A percentile compares a stretch with the other conserved stretches of the same genome.
These are phyloP conservation scores for Isurus oxyrinchus DNA, from an alignment of 2,113 vertebrate species.

Conservation along the genomic window DNA sequence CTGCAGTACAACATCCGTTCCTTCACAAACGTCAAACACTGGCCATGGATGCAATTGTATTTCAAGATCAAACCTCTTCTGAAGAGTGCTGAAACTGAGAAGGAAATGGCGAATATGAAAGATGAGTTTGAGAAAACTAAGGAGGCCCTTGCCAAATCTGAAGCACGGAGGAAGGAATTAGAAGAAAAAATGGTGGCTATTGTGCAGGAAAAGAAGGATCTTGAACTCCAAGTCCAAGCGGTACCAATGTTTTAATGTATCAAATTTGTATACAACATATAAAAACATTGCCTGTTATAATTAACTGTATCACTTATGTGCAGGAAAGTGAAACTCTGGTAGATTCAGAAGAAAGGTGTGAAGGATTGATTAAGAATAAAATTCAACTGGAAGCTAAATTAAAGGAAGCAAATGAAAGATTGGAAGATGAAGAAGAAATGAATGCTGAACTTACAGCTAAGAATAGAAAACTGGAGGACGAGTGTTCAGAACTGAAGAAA, in stretches of 20 bases:
- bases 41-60: constrained; percentile 67
- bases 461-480: constrained; percentile 72
- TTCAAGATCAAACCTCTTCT: constrained; percentile 65
- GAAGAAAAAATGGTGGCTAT: constrained; percentile 73
- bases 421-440: constrained; percentile 70
- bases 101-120: constrained; percentile 70
- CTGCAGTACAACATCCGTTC: constrained; percentile 79
- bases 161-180: constrained; percentile 66
- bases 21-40: constrained; percentile 66
- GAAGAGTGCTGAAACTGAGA: constrained; percentile 78
- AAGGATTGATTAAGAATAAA: constrained; percentile 51
- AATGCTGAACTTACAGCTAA: constrained; percentile 61
- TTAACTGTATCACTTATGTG: background rate
- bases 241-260: constrained; percentile 42
- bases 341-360: constrained; percentile 53
- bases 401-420: constrained; percentile 66
- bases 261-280: background rate
- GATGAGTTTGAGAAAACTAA: constrained; percentile 67
- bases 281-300: background rate
- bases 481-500: constrained; percentile 69
- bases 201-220: constrained; percentile 73
- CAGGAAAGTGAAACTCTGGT: constrained; percentile 52
- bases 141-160: constrained; percentile 64
- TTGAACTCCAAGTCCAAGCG: constrained; percentile 56
- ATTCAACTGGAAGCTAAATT: constrained; percentile 67